Conservation (phyloP, 2,797 vertebrate genomes). For the Platalea minor region DNA sequence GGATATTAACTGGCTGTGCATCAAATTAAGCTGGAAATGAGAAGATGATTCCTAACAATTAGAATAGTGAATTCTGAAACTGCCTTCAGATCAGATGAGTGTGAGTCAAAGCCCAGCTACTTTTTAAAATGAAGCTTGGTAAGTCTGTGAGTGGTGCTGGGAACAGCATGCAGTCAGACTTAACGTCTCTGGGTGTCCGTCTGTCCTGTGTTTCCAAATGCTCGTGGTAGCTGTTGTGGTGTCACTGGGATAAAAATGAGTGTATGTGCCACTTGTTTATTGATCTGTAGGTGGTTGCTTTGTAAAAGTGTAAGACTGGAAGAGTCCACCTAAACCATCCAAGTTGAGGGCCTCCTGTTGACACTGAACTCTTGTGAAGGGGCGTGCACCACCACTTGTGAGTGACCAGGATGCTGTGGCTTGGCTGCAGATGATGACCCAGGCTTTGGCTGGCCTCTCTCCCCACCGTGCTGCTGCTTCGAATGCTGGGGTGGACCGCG, state of each 20-base stretch:
- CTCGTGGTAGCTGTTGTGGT: not conserved
- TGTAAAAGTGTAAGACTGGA: not conserved
- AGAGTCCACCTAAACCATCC: not conserved
- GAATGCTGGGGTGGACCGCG: accelerated
- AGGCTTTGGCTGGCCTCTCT: not conserved
- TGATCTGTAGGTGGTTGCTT: not conserved
- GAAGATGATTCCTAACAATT: not conserved
- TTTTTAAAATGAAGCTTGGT: not conserved
- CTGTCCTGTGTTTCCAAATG: not conserved
- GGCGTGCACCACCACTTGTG: accelerated
- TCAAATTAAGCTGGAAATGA: conserved; percentile 8
- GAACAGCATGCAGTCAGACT: not conserved
- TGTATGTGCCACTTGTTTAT: not conserved
- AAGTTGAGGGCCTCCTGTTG: not conserved
- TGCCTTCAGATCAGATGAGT: accelerated
- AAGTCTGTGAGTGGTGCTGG: not conserved
- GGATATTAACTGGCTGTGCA: not conserved
- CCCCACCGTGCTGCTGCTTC: not conserved
- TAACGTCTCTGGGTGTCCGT: not conserved
- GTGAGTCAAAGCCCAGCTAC: not conserved
- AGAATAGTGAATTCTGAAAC: not conserved
- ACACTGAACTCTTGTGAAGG: not conserved
- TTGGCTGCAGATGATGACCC: not conserved
- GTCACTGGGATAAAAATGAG: not conserved
- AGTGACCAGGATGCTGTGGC: not conserved